Evolutionary conservation across 2,888 invertebrate species (phyloP), one percentile per base, ranked within the genome.

Genomic region (Fabriciana adippe): DNA sequence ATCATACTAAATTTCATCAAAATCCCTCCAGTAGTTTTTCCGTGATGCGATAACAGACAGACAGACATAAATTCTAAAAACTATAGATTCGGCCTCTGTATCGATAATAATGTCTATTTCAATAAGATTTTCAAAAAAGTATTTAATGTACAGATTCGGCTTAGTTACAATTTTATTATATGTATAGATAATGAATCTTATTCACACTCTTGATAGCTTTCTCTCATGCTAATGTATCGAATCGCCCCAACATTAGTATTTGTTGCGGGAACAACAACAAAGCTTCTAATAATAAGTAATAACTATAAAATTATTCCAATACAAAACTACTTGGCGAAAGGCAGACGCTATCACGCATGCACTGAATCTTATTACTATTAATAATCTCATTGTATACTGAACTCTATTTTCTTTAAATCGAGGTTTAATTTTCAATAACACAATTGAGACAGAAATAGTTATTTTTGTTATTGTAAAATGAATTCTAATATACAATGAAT

Each of bases 281-380:
- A 79, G 76, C 78, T 83, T 86, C 84, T 87, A 88, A 89, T 88
- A 81, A 79, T 76, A 84, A 86, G 87, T 88, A 91, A 90, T 89
- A 90, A 90, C 89, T 90, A 90, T 89, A 88, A 91, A 90, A 90
- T 90, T 88, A 89, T 90, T 89, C 85, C 88, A 88, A 88, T 87
- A 90, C 88, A 84, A 86, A 89, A 89, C 88, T 87, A 88, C 89
- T 86, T 83, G 86, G 88, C 87, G 87, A 91, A 90, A 89, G 88
- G 87, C 81, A 87, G 87, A 86, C 87, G 85, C 81, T 90, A 89
- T 90, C 89, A 87, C 86, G 85, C 85, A 85, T 84, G 80, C 80
- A 79, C 83, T 84, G 88, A 87, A 88, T 90, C 83, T 85, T 86
- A 86, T 87, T 86, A 84, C 81, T 76, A 78, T 79, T 79, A 71